These are phyloP conservation scores for Danio choprae DNA, from an alignment of 2,797 vertebrate species.

Conservation along the genomic window DNA sequence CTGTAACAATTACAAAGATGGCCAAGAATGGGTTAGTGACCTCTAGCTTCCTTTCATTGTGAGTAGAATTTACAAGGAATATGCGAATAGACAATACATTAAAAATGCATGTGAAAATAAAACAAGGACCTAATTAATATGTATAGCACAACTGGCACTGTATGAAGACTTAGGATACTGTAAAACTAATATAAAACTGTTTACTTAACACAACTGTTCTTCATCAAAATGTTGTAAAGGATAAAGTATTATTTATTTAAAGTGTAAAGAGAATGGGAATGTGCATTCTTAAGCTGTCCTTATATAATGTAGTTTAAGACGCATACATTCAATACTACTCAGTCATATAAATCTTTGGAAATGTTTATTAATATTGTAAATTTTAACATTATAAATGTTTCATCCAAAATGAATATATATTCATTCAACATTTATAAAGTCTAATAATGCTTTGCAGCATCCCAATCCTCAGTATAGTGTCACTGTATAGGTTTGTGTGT, in stretches of 20 bases:
- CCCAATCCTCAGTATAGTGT: background rate
- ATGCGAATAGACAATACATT: constrained; percentile 14
- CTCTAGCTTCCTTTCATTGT: constrained; percentile 65
- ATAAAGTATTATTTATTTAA: background rate
- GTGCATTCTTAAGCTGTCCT: no score
- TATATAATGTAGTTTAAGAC: no score
- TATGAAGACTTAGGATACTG: background rate
- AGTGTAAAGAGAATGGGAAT: no score
- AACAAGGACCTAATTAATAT: background rate
- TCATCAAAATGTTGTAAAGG: background rate
- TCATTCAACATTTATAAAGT: background rate
- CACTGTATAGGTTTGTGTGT: background rate
- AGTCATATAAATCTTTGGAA: no score
- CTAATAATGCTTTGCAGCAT: background rate
- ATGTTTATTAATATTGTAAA: no score
- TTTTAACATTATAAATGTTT: no score
- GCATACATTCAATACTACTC: no score
- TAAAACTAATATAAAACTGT: constrained; percentile 18
- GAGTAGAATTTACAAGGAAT: background rate
- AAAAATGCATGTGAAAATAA: background rate
- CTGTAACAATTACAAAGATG: constrained; percentile 77
- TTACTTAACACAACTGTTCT: background rate
- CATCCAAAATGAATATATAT: no score
- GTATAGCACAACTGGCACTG: background rate
- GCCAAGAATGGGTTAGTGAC: constrained; percentile 75